phyloP scores from a whole-genome alignment of 1,140 invertebrate genomes.

The Bombus pascuorum region DNA sequence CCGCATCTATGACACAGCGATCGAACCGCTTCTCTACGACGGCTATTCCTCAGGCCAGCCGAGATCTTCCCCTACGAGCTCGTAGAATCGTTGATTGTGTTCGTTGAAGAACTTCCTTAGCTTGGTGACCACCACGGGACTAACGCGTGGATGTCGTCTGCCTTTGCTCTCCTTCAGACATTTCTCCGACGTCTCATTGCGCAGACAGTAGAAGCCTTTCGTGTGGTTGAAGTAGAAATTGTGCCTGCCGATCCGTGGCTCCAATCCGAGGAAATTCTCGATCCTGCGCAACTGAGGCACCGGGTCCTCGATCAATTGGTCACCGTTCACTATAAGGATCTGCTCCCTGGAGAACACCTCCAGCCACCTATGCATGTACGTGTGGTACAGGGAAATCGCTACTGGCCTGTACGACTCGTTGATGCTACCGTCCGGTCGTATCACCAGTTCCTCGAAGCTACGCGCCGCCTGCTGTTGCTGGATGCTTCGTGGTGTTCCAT shows the following conservation, averaged over 20 bases:
- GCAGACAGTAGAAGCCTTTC: slow-evolving; percentile 98
- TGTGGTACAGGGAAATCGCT: slow-evolving; percentile 93
- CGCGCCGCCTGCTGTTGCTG: slow-evolving; percentile 75
- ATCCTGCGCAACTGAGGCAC: slow-evolving; percentile 94
- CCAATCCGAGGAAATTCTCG: slow-evolving; percentile 93
- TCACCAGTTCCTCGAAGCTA: slow-evolving; percentile 91
- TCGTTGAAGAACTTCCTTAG: slow-evolving; percentile 96
- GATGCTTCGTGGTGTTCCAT: slow-evolving; percentile 45
- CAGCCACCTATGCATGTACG: slow-evolving; percentile 92
- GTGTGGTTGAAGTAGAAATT: slow-evolving; percentile 99
- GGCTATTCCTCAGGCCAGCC: slow-evolving; percentile 92
- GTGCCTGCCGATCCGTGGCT: slow-evolving; percentile 89
- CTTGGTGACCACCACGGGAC: slow-evolving; percentile 91
- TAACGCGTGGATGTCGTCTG: slow-evolving; percentile 94
- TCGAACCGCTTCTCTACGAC: slow-evolving; percentile 49
- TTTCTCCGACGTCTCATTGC: slow-evolving; percentile 92
- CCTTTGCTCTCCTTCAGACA: slow-evolving; percentile 98
- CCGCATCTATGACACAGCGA: not conserved
- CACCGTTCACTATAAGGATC: slow-evolving; percentile 97
- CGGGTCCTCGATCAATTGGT: slow-evolving; percentile 97
- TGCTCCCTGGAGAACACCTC: slow-evolving; percentile 95
- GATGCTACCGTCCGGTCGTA: slow-evolving; percentile 90
- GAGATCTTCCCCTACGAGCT: slow-evolving; percentile 95
- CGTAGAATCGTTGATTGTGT: slow-evolving; percentile 97
- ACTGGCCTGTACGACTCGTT: slow-evolving; percentile 92